A percentile compares a stretch with the other conserved stretches of the same genome.
phyloP scores from a whole-genome alignment of 2,113 vertebrate genomes.

The Bungarus multicinctus region DNA sequence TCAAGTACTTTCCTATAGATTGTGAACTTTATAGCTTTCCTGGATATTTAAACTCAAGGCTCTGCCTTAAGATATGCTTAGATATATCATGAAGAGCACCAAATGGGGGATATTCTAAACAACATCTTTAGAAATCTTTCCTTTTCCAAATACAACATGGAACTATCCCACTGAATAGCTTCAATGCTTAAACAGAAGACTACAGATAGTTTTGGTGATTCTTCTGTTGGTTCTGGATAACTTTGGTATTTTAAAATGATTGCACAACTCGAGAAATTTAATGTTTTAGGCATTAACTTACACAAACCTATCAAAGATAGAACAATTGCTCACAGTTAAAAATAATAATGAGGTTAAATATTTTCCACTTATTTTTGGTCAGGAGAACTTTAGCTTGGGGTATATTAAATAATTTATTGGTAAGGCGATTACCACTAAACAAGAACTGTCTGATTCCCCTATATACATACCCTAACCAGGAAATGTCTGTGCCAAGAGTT shows the following conservation, averaged over 20 bases:
- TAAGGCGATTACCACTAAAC: background rate
- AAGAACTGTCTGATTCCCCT: background rate
- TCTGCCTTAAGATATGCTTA: background rate
- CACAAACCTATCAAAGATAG: background rate
- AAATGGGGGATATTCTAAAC: background rate
- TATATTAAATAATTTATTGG: background rate
- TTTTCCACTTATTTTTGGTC: background rate
- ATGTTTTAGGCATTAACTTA: background rate
- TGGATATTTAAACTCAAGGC: background rate
- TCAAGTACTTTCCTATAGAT: background rate
- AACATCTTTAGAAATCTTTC: background rate
- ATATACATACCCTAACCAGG: background rate
- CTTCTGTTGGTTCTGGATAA: constrained; percentile 3
- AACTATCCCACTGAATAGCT: background rate
- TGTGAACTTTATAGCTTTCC: background rate
- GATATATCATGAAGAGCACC: background rate
- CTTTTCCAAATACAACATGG: background rate
- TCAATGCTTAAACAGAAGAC: background rate
- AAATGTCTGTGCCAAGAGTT: background rate
- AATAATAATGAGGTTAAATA: background rate
- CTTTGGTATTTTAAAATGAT: background rate
- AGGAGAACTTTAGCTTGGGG: background rate
- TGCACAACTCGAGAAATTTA: background rate
- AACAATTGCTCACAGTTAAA: background rate
- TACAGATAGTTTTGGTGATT: background rate